Evolutionary conservation across 1,140 invertebrate genomes (phyloP).

Genomic region (Thalassaphorura encarpata): DNA sequence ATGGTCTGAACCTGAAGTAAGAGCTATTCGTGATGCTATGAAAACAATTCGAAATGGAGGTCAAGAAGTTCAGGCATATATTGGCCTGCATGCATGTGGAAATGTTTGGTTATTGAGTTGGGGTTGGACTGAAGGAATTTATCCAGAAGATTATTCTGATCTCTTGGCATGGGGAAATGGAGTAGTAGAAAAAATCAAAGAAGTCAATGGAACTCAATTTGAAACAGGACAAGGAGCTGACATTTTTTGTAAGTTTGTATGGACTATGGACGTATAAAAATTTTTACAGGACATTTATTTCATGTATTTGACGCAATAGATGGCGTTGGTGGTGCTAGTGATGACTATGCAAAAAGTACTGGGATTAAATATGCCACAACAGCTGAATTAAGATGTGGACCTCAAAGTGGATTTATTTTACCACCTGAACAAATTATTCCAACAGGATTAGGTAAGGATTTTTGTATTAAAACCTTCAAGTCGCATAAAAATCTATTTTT

Average conservation of each 20-base stretch:
- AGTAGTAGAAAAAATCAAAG: not conserved
- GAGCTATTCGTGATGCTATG: not conserved
- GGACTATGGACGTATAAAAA: too few species aligned
- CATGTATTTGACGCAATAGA: conserved; percentile 1
- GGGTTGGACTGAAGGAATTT: conserved; percentile 31
- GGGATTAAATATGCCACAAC: conserved; percentile 12
- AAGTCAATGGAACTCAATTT: not conserved
- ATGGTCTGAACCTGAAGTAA: not conserved
- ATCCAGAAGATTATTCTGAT: conserved; percentile 34
- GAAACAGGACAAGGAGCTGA: conserved; percentile 9
- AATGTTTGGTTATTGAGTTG: conserved; percentile 33
- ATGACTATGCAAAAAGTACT: conserved; percentile 9
- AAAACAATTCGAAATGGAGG: not conserved
- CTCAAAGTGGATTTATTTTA: not conserved
- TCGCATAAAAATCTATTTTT: not conserved
- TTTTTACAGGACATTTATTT: too few species aligned
- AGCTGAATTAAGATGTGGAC: not conserved
- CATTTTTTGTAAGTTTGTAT: conserved; percentile 2
- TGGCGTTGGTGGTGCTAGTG: conserved; percentile 11
- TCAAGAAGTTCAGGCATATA: not conserved
- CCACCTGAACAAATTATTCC: conserved; percentile 1
- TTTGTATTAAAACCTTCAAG: not conserved
- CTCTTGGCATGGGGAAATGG: conserved; percentile 9
- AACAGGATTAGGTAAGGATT: not conserved
- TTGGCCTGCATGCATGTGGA: not conserved